Conservation (phyloP, 1,140 invertebrate species). For the Cyclargus thomasi region DNA sequence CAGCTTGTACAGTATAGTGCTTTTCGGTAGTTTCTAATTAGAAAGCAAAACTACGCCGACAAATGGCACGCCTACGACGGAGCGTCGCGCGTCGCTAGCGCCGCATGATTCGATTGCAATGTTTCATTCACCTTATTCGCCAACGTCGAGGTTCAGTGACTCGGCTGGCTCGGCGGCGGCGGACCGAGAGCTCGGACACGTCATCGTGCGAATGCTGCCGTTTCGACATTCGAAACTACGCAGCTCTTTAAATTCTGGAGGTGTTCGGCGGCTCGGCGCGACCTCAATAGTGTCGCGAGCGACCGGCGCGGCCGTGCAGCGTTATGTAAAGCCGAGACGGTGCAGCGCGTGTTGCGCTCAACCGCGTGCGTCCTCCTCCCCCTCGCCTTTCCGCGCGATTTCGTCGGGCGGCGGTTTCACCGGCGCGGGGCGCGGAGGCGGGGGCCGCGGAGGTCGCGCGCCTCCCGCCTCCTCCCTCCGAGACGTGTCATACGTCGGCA, state of each 20-base stretch:
- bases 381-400: conserved; percentile 45
- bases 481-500: conserved; percentile 35
- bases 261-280: conserved; percentile 47
- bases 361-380: conserved; percentile 48
- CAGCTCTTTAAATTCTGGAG: conserved; percentile 57
- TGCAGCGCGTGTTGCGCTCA: conserved; percentile 56
- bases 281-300: conserved; percentile 50
- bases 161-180: conserved; percentile 41
- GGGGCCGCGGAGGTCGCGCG: conserved; percentile 57
- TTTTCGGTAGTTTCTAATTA: conserved; percentile 45
- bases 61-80: conserved; percentile 36
- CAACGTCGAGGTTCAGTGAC: conserved; percentile 65
- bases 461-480: conserved; percentile 54
- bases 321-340: conserved; percentile 63
- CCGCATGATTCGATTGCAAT: conserved; percentile 58
- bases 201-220: conserved; percentile 58
- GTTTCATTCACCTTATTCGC: conserved; percentile 71
- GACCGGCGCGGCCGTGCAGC: conserved; percentile 42
- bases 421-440: conserved; percentile 44
- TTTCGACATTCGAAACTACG: conserved; percentile 51
- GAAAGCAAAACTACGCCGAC: conserved; percentile 54
- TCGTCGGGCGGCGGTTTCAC: conserved; percentile 38
- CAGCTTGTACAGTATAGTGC: conserved; percentile 16
- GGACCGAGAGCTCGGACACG: conserved; percentile 56
- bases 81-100: conserved; percentile 33